Conservation (phyloP, 2,113 vertebrate genomes). For the Lontra canadensis region DNA sequence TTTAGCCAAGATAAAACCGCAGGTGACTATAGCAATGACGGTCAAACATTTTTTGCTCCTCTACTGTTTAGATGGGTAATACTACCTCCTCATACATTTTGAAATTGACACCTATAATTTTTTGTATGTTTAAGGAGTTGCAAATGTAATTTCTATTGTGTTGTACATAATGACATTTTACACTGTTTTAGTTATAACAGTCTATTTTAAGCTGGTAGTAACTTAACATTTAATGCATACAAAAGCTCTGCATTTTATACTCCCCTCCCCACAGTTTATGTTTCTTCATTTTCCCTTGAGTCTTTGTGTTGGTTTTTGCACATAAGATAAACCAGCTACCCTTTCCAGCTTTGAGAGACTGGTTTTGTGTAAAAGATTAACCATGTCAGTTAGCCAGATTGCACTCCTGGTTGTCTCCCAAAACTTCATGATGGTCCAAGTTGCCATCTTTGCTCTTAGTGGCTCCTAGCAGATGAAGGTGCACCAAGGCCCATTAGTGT, state of each 20-base stretch:
- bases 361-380: background rate
- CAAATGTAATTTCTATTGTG: background rate
- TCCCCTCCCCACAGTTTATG: background rate
- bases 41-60: background rate
- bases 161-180: background rate
- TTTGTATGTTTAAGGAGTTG: background rate
- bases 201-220: background rate
- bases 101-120: background rate
- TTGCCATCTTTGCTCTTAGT: background rate
- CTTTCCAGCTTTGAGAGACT: background rate
- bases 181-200: background rate
- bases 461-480: background rate
- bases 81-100: background rate
- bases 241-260: background rate
- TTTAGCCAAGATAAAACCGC: background rate
- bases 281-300: background rate
- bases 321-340: background rate
- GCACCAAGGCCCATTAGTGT: background rate
- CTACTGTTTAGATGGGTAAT: background rate
- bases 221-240: background rate
- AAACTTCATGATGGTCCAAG: background rate
- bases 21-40: background rate
- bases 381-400: background rate
- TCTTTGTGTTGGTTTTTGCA: background rate
- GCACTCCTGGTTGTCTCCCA: background rate